Base-by-base conservation (phyloP, 2,888 invertebrate species). In the Dynastes hyllus region DNA sequence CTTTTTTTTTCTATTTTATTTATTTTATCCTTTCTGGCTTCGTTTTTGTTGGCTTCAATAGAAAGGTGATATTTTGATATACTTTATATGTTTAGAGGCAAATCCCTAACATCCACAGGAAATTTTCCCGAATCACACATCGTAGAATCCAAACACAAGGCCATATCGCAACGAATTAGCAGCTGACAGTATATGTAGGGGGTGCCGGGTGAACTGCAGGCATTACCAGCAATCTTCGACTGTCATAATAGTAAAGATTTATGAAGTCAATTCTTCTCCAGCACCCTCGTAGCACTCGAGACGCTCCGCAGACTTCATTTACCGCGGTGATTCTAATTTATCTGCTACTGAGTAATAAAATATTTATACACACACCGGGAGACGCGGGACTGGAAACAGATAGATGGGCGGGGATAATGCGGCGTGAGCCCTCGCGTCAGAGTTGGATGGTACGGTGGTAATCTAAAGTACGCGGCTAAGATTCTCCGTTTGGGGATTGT, bases 201-300 rank as follows among this genome's bases (percentile, higher is more conserved):
- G 22, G 16, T 27, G 22, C 29, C 16, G 29, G 29, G 11, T 16
- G 61, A 61, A 29, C 16, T 22, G 61, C 45, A 8, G 11, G 45
- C 53, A 53, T 53, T 53, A 53, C 53, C 5, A 16, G 32, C 63
- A 65, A 8, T 40, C 11, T 70, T 27, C 69, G 29, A 11, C 69
- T 70, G 69, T 70, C 69, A 70, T 51, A 51, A 70, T 29, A 65
- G 63, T 32, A 53, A 53, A 70, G 69, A 70, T 70, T 70, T 70
- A 70, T 70, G 69, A 51, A 50, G 22, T 70, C 69, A 51, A 51
- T 70, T 70, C 51, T 70, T 67, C 22, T 22, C 29, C 69, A 11
- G n/a, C 51, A 32, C 51, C 45, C 69, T 65, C 13, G 29, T 8
- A 29, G 27, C 3, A 65, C 63, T 65, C n/a, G 63, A 32, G 51